A percentile compares a stretch with the other conserved stretches of the same genome.
These are phyloP conservation scores for Acanthisitta chloris DNA, from an alignment of 2,113 vertebrate genomes.

Conservation along the genomic window DNA sequence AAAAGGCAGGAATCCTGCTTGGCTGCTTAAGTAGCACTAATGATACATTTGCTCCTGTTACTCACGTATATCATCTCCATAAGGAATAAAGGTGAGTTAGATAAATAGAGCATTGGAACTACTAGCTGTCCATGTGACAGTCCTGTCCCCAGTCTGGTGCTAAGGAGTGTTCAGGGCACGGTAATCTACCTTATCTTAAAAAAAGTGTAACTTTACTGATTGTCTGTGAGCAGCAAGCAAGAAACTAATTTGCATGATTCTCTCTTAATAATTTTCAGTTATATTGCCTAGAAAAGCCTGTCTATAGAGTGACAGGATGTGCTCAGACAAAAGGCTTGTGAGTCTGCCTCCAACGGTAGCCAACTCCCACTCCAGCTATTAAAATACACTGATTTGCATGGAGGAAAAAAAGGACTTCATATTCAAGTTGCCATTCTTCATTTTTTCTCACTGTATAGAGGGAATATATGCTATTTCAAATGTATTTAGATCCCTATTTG, in stretches of 20 bases:
- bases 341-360: not conserved
- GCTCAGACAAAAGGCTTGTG: not conserved
- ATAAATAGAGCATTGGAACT: not conserved
- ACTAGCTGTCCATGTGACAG: not conserved
- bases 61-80: not conserved
- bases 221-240: not conserved
- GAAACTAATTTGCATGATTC: not conserved
- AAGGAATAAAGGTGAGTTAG: not conserved
- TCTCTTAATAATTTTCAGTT: not conserved
- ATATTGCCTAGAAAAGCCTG: not conserved
- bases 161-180: rapidly evolving
- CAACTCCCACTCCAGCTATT: not conserved
- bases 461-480: not conserved
- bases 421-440: not conserved
- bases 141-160: not conserved
- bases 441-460: not conserved
- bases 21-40: slow-evolving; percentile 22
- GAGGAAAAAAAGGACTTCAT: not conserved
- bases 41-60: not conserved
- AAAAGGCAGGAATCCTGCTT: slow-evolving; percentile 42
- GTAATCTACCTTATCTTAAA: not conserved
- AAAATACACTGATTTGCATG: not conserved
- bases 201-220: not conserved
- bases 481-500: not conserved
- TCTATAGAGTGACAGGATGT: not conserved